phyloP scores from a whole-genome alignment of 2,888 invertebrate genomes.

The Sicus ferrugineus region DNA sequence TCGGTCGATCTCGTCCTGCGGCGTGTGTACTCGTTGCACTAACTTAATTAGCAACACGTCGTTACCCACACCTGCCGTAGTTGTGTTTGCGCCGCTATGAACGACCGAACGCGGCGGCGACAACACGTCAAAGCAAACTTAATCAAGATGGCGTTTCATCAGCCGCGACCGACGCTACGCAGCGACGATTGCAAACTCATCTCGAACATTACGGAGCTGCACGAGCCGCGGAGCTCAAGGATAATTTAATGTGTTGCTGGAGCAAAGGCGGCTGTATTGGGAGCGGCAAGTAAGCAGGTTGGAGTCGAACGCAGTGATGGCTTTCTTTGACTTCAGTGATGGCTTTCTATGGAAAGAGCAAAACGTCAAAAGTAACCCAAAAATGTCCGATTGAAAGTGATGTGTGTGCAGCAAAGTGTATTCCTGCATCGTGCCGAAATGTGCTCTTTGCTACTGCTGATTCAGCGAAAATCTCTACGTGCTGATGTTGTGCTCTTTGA shows the following conservation, averaged over 20 bases:
- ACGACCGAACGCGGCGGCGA: neutral
- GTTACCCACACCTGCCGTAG: neutral
- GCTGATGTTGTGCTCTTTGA: neutral
- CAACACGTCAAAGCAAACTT: constrained; percentile 26
- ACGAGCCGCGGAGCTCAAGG: neutral
- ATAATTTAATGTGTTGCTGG: neutral
- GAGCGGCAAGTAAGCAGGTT: neutral
- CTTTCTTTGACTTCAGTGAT: too few relatives aligned
- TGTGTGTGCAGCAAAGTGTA: too few relatives aligned
- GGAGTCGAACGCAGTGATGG: neutral
- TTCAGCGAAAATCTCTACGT: neutral
- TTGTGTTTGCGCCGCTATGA: constrained; percentile 1
- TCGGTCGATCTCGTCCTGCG: neutral
- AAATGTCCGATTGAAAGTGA: too few relatives aligned
- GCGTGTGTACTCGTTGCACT: constrained; percentile 12
- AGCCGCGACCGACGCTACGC: constrained; percentile 14
- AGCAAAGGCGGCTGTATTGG: neutral
- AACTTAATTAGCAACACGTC: constrained; percentile 28
- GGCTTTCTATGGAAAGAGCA: too few relatives aligned
- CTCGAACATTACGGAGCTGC: neutral
- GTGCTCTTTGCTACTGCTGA: neutral
- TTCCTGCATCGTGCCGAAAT: too few relatives aligned
- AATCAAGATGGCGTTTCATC: constrained; percentile 29
- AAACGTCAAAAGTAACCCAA: neutral
- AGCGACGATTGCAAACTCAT: neutral